A percentile compares a stretch with the other conserved stretches of the same genome.
phyloP scores from a whole-genome alignment of 2,888 invertebrate genomes.

The Lithophane leautieri region DNA sequence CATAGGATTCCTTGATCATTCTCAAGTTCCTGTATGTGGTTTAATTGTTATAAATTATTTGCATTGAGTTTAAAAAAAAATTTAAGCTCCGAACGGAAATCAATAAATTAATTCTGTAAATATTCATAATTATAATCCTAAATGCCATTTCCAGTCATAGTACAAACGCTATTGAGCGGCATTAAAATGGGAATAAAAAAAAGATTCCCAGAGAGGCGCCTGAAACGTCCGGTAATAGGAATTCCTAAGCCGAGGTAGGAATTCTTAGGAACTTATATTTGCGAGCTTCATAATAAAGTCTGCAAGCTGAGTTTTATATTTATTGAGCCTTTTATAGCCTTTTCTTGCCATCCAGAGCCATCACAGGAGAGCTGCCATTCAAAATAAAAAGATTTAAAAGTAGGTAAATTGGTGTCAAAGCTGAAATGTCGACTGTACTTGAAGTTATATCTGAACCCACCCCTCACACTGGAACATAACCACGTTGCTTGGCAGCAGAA shows the following conservation, averaged over 20 bases:
- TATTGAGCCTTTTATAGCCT: constrained; percentile 12
- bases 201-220: constrained; percentile 35
- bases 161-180: constrained; percentile 44
- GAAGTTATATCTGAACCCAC: no score
- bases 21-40: no score
- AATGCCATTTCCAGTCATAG: constrained; percentile 15
- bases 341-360: no score
- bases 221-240: constrained; percentile 47
- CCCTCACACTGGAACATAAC: no score
- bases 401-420: no score
- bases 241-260: constrained; percentile 52
- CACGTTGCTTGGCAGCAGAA: no score
- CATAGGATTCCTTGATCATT: no score
- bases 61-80: background rate
- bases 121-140: constrained; percentile 4
- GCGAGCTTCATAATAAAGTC: constrained; percentile 37
- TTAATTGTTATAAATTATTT: no score
- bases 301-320: constrained; percentile 35
- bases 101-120: constrained; percentile 14
- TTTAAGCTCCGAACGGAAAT: constrained; percentile 7
- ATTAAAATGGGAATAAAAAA: constrained; percentile 52
- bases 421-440: no score
- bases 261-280: constrained; percentile 54
- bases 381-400: no score
- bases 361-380: no score